Conservation (phyloP, 2,113 vertebrate species). For the Cephalopholis sonnerati region DNA sequence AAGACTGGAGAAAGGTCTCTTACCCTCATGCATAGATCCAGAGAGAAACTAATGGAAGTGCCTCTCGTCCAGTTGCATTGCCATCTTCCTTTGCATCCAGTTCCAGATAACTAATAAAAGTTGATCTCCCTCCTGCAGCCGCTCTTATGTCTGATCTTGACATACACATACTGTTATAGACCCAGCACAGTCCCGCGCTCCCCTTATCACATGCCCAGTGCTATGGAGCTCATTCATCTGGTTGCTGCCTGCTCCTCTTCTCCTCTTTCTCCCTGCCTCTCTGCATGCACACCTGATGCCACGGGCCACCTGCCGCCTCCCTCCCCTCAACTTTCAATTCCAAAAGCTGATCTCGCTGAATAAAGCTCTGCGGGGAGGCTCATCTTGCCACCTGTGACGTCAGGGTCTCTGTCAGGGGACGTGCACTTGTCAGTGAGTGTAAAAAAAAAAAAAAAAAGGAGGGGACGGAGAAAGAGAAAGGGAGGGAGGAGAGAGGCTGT, state of each 20-base stretch:
- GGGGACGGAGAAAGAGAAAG: neutral
- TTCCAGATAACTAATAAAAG: slow-evolving; percentile 19
- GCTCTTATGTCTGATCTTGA: slow-evolving; percentile 38
- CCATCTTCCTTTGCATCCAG: slow-evolving; percentile 17
- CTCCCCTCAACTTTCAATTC: slow-evolving; percentile 55
- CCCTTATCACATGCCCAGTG: slow-evolving; percentile 47
- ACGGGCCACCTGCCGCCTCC: slow-evolving; percentile 25
- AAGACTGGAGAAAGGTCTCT: slow-evolving; percentile 30
- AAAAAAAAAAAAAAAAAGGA: slow-evolving; percentile 18
- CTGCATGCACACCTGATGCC: slow-evolving; percentile 70
- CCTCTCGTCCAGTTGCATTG: slow-evolving; percentile 31
- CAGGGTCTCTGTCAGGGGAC: slow-evolving; percentile 73
- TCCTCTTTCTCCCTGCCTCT: slow-evolving; percentile 44
- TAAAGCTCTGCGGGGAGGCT: slow-evolving; percentile 65
- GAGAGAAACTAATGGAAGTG: slow-evolving; percentile 34
- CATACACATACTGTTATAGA: slow-evolving; percentile 41
- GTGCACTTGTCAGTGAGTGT: slow-evolving; percentile 58
- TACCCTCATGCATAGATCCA: slow-evolving; percentile 73
- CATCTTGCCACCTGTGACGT: slow-evolving; percentile 71
- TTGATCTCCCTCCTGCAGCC: slow-evolving; percentile 6
- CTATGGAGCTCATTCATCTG: slow-evolving; percentile 42
- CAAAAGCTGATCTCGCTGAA: slow-evolving; percentile 59
- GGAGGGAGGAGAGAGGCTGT: slow-evolving; percentile 44
- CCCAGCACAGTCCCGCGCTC: slow-evolving; percentile 24
- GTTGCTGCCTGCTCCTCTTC: slow-evolving; percentile 37